Evolutionary conservation across 2,113 vertebrate genomes (phyloP), one percentile per base, ranked within the genome.

Genomic region (Romanogobio albipinnatus): DNA sequence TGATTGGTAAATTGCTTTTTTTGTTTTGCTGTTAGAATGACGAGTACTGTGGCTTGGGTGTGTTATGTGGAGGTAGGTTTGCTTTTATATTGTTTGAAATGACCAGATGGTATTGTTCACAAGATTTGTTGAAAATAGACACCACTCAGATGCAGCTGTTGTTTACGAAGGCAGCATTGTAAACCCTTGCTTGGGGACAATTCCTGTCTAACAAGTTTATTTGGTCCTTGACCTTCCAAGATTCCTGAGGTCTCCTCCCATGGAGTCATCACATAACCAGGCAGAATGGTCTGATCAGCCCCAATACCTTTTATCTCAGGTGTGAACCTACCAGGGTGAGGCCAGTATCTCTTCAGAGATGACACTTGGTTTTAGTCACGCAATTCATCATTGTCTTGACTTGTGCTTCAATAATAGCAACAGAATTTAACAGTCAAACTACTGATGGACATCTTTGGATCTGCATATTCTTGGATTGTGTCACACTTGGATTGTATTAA

Each of bases 151-250:
- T 70, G 9, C 79, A 22, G 22, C 59, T 68, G 47, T 84, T 77
- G 81, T 73, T 62, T 81, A 79, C 33, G 61, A 88, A 86, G 62
- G 24, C 59, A 39, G 68, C 26, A 29, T 79, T 84, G 47, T 83
- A 85, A 85, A 70, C 84, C n/a, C 2, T 22, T 75, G 84, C 87
- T 84, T 43, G 39, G 29, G 83, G 84, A 88, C 84, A 83, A 80
- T 64, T 80, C 87, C 76, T 76, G 84, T 86, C 76, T 84, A 53
- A 88, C 87, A 61, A 59, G 80, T 86, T 86, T 81, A 82, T 74
- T 70, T 66, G 33, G 47, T 79, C 73, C 74, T 76, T 13, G 58
- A 83, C 58, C 47, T 73, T 74, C 81, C 71, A 49, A 49, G 39
- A 59, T 24, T 73, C 61, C 74, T 81, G 74, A 56, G 49, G 24